A percentile compares a stretch with the other conserved stretches of the same genome.
Evolutionary conservation across 2,797 vertebrate genomes (phyloP).

Genomic region (Enteromius radiatus): DNA sequence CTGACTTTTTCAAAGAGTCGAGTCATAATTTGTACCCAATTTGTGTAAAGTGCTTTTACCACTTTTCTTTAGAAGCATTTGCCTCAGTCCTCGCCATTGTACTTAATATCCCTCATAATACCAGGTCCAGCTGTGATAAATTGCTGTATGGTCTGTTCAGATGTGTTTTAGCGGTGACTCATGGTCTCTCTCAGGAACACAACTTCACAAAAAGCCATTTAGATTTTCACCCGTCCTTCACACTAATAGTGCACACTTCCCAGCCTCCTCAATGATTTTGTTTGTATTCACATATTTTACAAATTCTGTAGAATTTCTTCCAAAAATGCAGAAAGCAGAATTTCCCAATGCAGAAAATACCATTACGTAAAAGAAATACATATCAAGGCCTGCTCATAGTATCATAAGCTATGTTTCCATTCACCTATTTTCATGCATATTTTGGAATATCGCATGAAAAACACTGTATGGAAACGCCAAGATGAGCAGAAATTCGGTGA

Average conservation of each 20-base stretch:
- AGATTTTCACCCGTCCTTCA: neutral
- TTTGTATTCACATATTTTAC: neutral
- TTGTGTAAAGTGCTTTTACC: constrained; percentile 27
- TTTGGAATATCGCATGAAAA: no score
- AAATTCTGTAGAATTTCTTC: neutral
- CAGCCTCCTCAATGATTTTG: neutral
- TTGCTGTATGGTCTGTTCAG: neutral
- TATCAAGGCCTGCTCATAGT: neutral
- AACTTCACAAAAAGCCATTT: neutral
- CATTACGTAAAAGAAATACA: no score
- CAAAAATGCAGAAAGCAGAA: neutral
- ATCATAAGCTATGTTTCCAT: no score
- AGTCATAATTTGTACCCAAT: neutral
- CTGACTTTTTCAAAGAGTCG: neutral
- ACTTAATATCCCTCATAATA: constrained; percentile 12
- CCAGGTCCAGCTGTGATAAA: constrained; percentile 35
- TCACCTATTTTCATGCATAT: no score
- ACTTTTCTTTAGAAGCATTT: neutral
- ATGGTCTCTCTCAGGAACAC: neutral
- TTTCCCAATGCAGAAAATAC: no score
- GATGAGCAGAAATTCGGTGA: no score
- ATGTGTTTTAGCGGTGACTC: neutral
- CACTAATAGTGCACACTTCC: neutral
- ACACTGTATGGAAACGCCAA: no score
- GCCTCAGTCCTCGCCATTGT: neutral